Evolutionary conservation across 2,888 invertebrate species (phyloP), one percentile per base, ranked within the genome.

Genomic region (Lasioglossum villosulum): DNA sequence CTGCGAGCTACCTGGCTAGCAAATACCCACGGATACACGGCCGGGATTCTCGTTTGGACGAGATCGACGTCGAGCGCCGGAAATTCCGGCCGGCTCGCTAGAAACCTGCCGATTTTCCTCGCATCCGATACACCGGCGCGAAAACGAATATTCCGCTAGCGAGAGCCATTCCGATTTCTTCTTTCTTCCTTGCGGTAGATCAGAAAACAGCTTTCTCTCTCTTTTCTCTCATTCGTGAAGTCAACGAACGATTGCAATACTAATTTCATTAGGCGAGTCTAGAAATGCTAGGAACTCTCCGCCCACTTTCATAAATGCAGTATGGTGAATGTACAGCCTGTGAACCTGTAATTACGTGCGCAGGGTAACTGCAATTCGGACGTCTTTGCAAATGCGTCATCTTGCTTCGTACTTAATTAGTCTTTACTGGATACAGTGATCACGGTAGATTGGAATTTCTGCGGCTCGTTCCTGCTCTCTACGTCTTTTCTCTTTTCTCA

Each of bases 1-100:
- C 87, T 83, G 80, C 68, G 72, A 80, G 34, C 78, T 37, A 63
- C 48, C 56, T 27, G 34, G 30, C 71, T 30, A 6, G 68, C 48
- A 27, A 34, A 76, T 70, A 68, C 30, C 73, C 76, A 45, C 48
- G 45, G 30, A 52, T 23, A 37, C 34, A n/a, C 37, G 48, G 59
- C 27, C 74, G 16, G 71, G 52, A n/a, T 23, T 52, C n/a, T 52
- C 52, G 52, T 52, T 30, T 63, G 16, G 16, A 14, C 16, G 30
- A 63, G 63, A 30, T 63, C 27, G 39, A 63, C 66, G 37, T 63
- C 77, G 83, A 72, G 78, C 27, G 6, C 42, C 16, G 74, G 48
- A 74, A 76, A 74, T 73, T 83, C 68, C 19, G 39, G 42, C 27
- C 30, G 34, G 37, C 45, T 59, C 59, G 71, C 70, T 52, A 19